Conservation (phyloP, 2,888 invertebrate species). For the Oscheius sp. region DNA sequence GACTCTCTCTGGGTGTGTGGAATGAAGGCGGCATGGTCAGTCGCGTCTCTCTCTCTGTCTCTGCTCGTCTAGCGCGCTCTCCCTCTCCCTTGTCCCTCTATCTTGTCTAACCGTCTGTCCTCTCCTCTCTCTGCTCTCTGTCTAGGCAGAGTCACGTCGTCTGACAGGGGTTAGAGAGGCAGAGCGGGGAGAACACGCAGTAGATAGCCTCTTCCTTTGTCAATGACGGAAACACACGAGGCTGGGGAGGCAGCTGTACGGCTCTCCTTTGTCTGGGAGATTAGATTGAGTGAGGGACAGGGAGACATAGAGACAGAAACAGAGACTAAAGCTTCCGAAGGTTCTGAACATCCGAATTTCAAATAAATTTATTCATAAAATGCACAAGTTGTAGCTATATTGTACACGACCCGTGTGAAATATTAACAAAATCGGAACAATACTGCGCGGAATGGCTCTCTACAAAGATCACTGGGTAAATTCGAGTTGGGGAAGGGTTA, state of each 20-base stretch:
- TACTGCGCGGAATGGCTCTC: constrained; percentile 23
- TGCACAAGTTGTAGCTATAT: constrained; percentile 17
- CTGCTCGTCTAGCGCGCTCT: not conserved
- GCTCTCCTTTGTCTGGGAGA: not conserved
- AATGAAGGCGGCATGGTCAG: not conserved
- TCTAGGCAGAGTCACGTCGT: not conserved
- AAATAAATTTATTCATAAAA: constrained; percentile 21
- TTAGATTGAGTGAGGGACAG: not conserved
- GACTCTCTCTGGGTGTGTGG: not conserved
- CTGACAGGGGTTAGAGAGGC: not conserved
- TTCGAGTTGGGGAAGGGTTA: not conserved
- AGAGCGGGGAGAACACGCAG: not conserved
- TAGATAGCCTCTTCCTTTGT: not conserved
- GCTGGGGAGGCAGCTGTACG: not conserved
- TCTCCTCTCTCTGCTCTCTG: not conserved
- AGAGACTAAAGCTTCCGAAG: not conserved
- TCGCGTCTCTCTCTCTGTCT: not conserved
- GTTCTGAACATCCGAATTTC: not conserved
- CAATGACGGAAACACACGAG: not conserved
- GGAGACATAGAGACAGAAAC: not conserved
- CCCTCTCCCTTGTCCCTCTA: not conserved
- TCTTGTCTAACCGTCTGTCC: not conserved
- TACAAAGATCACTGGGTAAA: constrained; percentile 14
- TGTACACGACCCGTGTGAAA: constrained; percentile 24
- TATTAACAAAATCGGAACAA: constrained; percentile 20